phyloP scores from a whole-genome alignment of 2,113 vertebrate genomes.

The Silurus meridionalis region DNA sequence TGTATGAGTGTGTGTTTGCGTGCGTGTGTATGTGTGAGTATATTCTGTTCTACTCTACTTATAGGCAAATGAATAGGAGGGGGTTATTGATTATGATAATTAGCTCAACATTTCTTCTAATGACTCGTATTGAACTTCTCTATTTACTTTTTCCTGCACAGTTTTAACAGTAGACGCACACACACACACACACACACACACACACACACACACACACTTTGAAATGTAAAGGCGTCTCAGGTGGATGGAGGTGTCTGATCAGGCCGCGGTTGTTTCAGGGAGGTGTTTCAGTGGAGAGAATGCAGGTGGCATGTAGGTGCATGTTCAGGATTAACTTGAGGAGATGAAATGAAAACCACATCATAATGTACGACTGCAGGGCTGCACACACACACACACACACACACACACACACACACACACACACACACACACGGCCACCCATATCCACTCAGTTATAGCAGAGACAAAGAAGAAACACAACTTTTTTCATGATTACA shows the following conservation, averaged over 20 bases:
- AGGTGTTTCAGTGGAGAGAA: conserved; percentile 59
- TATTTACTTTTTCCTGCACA: neutral
- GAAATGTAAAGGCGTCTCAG: conserved; percentile 10
- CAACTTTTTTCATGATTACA: neutral
- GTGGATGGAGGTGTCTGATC: conserved; percentile 55
- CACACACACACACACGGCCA: conserved; percentile 6
- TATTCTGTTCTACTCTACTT: neutral
- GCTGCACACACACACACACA: conserved; percentile 47
- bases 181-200: neutral
- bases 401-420: conserved; percentile 62
- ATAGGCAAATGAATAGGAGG: neutral
- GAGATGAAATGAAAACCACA: conserved; percentile 76
- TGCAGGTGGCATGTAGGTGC: conserved; percentile 65
- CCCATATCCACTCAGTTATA: neutral
- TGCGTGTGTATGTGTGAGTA: neutral
- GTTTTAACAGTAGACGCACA: neutral
- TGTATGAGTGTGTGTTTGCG: no score
- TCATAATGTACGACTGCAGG: conserved; percentile 69
- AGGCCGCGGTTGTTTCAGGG: conserved; percentile 67
- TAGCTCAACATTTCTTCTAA: neutral
- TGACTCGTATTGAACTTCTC: neutral
- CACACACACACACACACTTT: neutral
- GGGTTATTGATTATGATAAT: neutral
- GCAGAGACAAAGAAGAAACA: conserved; percentile 6
- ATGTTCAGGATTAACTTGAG: conserved; percentile 65